These are phyloP conservation scores for Limenitis camilla DNA, from an alignment of 2,888 invertebrate genomes.

Conservation along the genomic window DNA sequence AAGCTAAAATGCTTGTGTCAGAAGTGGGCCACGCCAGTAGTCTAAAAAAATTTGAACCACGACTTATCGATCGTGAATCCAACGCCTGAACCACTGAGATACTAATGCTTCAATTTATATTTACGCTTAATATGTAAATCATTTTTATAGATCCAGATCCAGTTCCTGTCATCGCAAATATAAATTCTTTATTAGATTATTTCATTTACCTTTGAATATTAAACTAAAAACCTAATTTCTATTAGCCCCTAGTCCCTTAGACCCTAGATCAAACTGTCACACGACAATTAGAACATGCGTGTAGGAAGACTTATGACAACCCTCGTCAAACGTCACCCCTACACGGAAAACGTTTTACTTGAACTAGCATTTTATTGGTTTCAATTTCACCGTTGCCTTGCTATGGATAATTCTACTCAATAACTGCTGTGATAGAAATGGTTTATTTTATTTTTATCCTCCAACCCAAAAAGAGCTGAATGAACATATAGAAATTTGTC, in stretches of 20 bases:
- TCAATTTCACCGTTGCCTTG: slow-evolving; percentile 65
- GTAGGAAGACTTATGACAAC: slow-evolving; percentile 70
- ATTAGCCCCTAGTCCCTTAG: background rate
- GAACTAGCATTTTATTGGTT: slow-evolving; percentile 67
- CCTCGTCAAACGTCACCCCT: slow-evolving; percentile 57
- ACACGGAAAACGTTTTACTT: slow-evolving; percentile 67
- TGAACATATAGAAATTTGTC: too few species aligned
- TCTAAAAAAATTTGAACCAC: too few species aligned
- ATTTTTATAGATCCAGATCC: too few species aligned
- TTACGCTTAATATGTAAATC: too few species aligned
- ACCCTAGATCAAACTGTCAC: slow-evolving; percentile 4
- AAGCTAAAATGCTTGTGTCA: too few species aligned
- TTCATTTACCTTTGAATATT: background rate
- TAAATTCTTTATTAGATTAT: too few species aligned
- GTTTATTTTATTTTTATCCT: background rate
- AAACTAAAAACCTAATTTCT: slow-evolving; percentile 3
- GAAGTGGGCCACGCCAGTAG: too few species aligned
- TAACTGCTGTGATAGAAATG: background rate
- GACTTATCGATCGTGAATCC: too few species aligned
- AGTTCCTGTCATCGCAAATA: too few species aligned
- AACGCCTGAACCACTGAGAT: too few species aligned
- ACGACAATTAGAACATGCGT: slow-evolving; percentile 14
- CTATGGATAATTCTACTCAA: slow-evolving; percentile 41
- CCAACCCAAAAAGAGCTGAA: background rate
- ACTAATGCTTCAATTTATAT: too few species aligned